Evolutionary conservation across 2,113 vertebrate genomes (phyloP).

Genomic region (Brachirus orientalis): DNA sequence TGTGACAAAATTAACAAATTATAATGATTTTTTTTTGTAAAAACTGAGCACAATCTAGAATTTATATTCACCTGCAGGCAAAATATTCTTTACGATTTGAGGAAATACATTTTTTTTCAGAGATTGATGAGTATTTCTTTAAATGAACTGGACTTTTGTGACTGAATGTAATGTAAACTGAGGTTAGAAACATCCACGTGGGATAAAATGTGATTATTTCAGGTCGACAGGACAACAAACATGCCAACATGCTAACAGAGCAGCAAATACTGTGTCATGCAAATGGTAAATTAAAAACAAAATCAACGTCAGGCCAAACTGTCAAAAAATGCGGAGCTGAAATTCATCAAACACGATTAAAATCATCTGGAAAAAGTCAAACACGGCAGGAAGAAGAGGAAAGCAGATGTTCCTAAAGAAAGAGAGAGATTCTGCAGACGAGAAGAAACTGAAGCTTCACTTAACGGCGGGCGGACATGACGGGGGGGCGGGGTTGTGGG

Average conservation of each 20-base stretch:
- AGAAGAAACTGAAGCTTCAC: conserved; percentile 23
- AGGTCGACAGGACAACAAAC: not conserved
- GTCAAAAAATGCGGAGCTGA: conserved; percentile 1
- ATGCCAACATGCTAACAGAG: conserved; percentile 54
- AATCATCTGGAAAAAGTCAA: conserved; percentile 1
- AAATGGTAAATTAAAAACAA: not conserved
- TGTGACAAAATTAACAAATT: too few relatives aligned
- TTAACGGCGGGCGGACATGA: not conserved
- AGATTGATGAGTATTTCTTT: not conserved
- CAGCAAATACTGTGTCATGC: conserved; percentile 52
- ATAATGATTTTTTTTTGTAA: too few relatives aligned
- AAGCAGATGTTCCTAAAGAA: conserved; percentile 30
- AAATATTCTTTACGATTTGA: too few relatives aligned
- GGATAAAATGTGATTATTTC: too few relatives aligned
- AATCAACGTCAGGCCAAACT: not conserved
- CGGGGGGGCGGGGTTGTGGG: not conserved
- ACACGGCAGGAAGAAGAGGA: conserved; percentile 7
- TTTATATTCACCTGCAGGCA: too few relatives aligned
- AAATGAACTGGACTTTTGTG: not conserved
- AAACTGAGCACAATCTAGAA: too few relatives aligned
- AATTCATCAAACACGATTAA: not conserved
- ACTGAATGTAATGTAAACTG: conserved; percentile 27
- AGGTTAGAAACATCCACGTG: conserved; percentile 10
- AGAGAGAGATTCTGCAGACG: not conserved
- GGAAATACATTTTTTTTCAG: not conserved